Conservation (phyloP, 1,140 invertebrate genomes). For the Eumeta japonica region DNA sequence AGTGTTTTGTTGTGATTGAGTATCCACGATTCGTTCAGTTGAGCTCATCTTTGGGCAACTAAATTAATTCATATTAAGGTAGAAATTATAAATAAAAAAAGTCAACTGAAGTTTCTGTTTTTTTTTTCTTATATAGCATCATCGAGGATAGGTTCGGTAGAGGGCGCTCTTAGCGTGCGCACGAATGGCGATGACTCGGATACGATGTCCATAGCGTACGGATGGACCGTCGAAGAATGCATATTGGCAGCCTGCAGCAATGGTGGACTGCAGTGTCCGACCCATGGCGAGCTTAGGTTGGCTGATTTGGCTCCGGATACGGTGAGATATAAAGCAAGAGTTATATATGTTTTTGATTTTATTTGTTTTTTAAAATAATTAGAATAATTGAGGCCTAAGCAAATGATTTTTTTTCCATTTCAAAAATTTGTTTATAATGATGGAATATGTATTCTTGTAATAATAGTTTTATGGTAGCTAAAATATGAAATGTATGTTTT, state of each 20-base stretch:
- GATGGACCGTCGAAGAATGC: conserved; percentile 93
- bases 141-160: conserved; percentile 78
- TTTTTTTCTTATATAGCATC: conserved; percentile 42
- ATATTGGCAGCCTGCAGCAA: conserved; percentile 77
- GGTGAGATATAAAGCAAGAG: conserved; percentile 53
- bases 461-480: no score
- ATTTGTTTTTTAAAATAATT: background rate
- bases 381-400: background rate
- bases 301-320: conserved; percentile 81
- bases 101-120: background rate
- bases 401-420: background rate
- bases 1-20: no score
- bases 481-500: no score
- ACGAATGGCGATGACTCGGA: conserved; percentile 21
- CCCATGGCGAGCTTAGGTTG: conserved; percentile 63
- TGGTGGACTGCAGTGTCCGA: conserved; percentile 5
- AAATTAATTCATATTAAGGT: no score
- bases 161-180: conserved; percentile 56
- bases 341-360: no score
- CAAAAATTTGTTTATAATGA: no score
- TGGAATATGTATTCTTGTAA: no score
- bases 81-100: no score
- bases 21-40: no score
- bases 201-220: conserved; percentile 49
- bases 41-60: no score